Evolutionary conservation across 2,888 invertebrate genomes (phyloP).

Genomic region (Erebia ligea): DNA sequence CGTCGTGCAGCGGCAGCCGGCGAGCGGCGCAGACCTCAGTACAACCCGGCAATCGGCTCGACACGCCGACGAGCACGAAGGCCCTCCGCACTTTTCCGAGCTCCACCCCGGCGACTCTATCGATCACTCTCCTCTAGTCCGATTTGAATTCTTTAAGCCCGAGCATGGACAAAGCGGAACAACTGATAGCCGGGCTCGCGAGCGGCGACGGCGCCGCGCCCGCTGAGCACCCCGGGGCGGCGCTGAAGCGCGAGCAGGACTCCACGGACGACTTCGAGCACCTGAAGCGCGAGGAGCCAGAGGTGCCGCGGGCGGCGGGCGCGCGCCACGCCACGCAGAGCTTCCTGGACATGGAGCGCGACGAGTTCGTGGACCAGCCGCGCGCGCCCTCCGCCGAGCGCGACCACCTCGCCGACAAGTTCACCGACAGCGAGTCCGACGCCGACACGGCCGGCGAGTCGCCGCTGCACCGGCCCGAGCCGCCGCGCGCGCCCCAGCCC

Average conservation of each 20-base stretch:
- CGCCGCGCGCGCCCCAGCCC: constrained; percentile 43
- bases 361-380: constrained; percentile 66
- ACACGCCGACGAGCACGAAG: constrained; percentile 67
- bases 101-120: constrained; percentile 48
- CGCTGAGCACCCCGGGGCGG: constrained; percentile 45
- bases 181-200: constrained; percentile 64
- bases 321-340: constrained; percentile 64
- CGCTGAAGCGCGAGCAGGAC: constrained; percentile 85
- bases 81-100: constrained; percentile 50
- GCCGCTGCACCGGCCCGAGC: constrained; percentile 67
- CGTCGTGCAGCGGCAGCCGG: constrained; percentile 65
- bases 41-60: constrained; percentile 59
- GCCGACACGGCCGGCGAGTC: constrained; percentile 77
- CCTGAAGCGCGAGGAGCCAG: constrained; percentile 69
- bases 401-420: constrained; percentile 80
- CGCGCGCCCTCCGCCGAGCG: constrained; percentile 65
- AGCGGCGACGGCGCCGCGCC: constrained; percentile 61
- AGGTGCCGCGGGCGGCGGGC: constrained; percentile 63
- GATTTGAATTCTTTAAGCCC: constrained; percentile 44
- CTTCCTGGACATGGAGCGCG: constrained; percentile 79
- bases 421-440: constrained; percentile 84
- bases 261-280: constrained; percentile 90
- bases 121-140: constrained; percentile 53
- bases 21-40: constrained; percentile 48
- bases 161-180: constrained; percentile 66